phyloP scores from a whole-genome alignment of 2,888 invertebrate species.

The Hirtodrosophila alboralis region DNA sequence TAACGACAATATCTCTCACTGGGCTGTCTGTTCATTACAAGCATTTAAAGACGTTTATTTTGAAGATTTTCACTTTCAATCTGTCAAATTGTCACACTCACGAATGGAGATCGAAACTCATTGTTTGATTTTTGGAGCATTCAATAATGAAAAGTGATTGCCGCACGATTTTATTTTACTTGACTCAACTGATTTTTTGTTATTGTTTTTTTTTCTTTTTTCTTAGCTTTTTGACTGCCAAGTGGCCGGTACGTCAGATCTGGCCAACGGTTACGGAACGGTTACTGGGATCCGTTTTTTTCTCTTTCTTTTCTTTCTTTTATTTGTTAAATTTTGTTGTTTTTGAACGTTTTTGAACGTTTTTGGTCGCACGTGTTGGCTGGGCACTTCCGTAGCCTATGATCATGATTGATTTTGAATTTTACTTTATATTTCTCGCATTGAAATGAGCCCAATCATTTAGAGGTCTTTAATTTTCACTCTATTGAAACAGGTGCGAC shows the following conservation, averaged over 20 bases:
- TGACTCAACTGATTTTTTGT: conserved; percentile 15
- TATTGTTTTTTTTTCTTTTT: no score
- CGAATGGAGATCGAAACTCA: conserved; percentile 44
- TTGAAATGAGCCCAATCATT: conserved; percentile 36
- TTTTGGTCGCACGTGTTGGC: conserved; percentile 61
- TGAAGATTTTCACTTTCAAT: conserved; percentile 72
- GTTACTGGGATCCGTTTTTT: conserved; percentile 18
- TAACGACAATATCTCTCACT: conserved; percentile 54
- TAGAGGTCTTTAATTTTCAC: conserved; percentile 40
- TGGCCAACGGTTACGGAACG: conserved; percentile 33
- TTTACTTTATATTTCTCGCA: conserved; percentile 32
- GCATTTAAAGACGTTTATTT: conserved; percentile 63
- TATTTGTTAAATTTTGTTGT: no score
- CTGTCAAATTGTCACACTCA: conserved; percentile 73
- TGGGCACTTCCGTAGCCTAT: conserved; percentile 56
- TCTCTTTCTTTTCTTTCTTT: conserved; percentile 8
- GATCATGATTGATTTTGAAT: conserved; percentile 41
- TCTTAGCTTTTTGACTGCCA: conserved; percentile 32
- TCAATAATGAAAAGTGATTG: conserved; percentile 66
- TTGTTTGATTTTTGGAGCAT: conserved; percentile 52
- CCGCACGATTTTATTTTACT: conserved; percentile 58
- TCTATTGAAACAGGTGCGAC: conserved; percentile 54
- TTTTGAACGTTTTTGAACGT: conserved; percentile 9
- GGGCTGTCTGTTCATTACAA: conserved; percentile 38
- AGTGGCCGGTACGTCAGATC: conserved; percentile 48